A percentile compares a stretch with the other conserved stretches of the same genome.
These are phyloP conservation scores for Apantesis nais DNA, from an alignment of 2,888 invertebrate genomes.

Conservation along the genomic window DNA sequence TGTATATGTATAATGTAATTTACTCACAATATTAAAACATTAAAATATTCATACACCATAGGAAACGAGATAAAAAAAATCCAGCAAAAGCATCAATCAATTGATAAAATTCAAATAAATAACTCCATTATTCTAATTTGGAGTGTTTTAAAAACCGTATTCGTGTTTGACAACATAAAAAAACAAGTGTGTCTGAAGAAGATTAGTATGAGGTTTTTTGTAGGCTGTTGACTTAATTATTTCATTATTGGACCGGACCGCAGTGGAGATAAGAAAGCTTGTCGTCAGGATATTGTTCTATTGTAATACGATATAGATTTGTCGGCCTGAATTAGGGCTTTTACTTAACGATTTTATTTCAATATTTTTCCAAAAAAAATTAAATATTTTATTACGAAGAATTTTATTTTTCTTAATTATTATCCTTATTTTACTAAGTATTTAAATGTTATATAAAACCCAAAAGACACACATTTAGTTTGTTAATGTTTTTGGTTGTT, in stretches of 20 bases:
- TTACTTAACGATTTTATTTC: background rate
- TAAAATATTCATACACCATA: conserved; percentile 20
- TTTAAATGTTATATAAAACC: too few species aligned
- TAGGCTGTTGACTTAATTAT: conserved; percentile 72
- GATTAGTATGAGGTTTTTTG: conserved; percentile 64
- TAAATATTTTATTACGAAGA: too few species aligned
- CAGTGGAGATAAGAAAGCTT: conserved; percentile 66
- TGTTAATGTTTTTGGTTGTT: too few species aligned
- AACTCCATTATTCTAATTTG: conserved; percentile 54
- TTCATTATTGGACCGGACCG: conserved; percentile 63
- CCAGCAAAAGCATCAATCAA: conserved; percentile 19
- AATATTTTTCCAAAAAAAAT: background rate
- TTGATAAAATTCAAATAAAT: conserved; percentile 55
- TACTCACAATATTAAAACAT: background rate
- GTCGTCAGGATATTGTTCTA: conserved; percentile 50
- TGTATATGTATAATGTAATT: background rate
- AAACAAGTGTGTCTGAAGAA: conserved; percentile 70
- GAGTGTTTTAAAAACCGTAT: conserved; percentile 62
- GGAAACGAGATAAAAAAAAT: conserved; percentile 10
- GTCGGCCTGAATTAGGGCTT: conserved; percentile 28
- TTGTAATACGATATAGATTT: conserved; percentile 27
- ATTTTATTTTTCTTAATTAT: too few species aligned
- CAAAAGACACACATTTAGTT: too few species aligned
- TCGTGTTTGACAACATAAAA: conserved; percentile 70
- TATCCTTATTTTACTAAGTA: too few species aligned